A percentile compares a stretch with the other conserved stretches of the same genome.
These are phyloP conservation scores for Dioctria linearis DNA, from an alignment of 2,888 invertebrate species.

Conservation along the genomic window DNA sequence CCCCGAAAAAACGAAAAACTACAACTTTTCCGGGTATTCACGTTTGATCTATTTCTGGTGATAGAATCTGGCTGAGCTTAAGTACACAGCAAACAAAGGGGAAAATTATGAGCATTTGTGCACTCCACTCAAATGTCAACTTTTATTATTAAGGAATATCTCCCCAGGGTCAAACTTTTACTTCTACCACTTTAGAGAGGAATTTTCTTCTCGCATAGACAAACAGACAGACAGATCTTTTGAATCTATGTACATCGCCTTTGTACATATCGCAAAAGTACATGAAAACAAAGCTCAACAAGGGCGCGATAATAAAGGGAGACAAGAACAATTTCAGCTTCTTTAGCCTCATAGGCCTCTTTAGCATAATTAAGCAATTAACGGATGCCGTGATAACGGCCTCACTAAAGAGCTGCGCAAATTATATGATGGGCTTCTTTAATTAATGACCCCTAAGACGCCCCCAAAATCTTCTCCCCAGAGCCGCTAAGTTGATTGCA, in stretches of 20 bases:
- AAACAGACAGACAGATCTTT: too few relatives aligned
- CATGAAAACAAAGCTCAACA: background rate
- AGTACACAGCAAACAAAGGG: slow-evolving; percentile 16
- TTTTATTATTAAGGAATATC: background rate
- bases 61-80: background rate
- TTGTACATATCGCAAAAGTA: too few relatives aligned
- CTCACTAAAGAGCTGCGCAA: slow-evolving; percentile 52
- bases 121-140: slow-evolving; percentile 18
- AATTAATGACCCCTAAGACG: slow-evolving; percentile 40
- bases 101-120: background rate
- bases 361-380: slow-evolving; percentile 65
- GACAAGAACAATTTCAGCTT: slow-evolving; percentile 28
- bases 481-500: background rate
- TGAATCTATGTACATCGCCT: too few relatives aligned
- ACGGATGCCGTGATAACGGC: slow-evolving; percentile 62
- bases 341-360: slow-evolving; percentile 56
- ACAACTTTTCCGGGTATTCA: slow-evolving; percentile 25
- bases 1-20: slow-evolving; percentile 27
- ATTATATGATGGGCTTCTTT: slow-evolving; percentile 45
- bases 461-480: slow-evolving; percentile 25
- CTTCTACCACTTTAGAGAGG: background rate
- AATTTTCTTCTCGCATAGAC: background rate
- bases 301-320: slow-evolving; percentile 6
- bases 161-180: slow-evolving; percentile 41
- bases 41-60: slow-evolving; percentile 48